Evolutionary conservation across 2,888 invertebrate genomes (phyloP).

Genomic region (Alsophila aescularia): DNA sequence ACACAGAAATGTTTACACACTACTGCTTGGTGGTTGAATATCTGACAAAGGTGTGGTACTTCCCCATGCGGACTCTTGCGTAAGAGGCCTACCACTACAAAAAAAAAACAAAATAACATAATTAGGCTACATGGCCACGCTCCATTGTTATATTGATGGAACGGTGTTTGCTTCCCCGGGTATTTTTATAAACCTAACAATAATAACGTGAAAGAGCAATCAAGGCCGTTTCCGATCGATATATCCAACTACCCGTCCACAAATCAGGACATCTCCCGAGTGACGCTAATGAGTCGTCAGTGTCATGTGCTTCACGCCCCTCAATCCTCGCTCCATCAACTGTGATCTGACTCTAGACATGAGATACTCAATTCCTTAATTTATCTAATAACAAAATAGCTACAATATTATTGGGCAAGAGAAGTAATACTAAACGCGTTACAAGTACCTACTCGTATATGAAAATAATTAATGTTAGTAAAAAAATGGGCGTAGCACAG

Average conservation of each 20-base stretch:
- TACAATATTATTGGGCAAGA: neutral
- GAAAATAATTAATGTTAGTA: no score
- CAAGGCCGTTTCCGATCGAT: slow-evolving; percentile 10
- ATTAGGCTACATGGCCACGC: no score
- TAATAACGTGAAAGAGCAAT: neutral
- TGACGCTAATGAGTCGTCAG: slow-evolving; percentile 71
- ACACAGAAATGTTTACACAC: no score
- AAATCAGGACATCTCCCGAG: slow-evolving; percentile 24
- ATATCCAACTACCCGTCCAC: slow-evolving; percentile 19
- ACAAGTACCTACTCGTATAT: no score
- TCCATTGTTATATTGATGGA: no score
- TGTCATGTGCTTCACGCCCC: slow-evolving; percentile 58
- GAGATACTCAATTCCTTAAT: slow-evolving; percentile 47
- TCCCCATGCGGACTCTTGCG: no score
- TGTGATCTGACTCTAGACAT: slow-evolving; percentile 42
- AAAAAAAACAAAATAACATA: no score
- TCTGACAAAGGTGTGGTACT: no score
- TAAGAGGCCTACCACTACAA: no score
- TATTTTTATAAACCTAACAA: neutral
- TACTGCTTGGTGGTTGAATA: no score
- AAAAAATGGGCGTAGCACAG: no score
- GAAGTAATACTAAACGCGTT: neutral
- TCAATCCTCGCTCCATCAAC: slow-evolving; percentile 38
- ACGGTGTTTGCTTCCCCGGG: no score
- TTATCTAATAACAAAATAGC: slow-evolving; percentile 41